Conservation (phyloP, 2,113 vertebrate genomes). For the Microtus montanus region DNA sequence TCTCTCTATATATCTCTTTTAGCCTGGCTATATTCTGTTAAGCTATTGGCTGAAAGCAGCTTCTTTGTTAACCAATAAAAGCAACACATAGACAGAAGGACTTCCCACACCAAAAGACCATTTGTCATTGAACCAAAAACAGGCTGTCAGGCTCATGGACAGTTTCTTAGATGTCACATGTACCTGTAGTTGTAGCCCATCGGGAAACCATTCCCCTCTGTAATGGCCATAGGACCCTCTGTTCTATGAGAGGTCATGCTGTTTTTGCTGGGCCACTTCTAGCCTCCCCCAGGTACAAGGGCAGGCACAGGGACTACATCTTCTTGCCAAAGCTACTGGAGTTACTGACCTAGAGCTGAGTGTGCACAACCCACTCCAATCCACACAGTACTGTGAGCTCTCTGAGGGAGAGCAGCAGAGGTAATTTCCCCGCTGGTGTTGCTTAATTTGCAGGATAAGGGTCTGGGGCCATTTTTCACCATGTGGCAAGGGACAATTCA, state of each 20-base stretch:
- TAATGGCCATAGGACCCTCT: neutral
- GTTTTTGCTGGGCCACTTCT: neutral
- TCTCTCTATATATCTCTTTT: too few relatives aligned
- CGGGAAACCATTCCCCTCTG: neutral
- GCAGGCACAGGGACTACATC: neutral
- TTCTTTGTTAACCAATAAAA: too few relatives aligned
- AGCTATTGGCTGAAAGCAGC: too few relatives aligned
- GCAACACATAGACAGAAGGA: too few relatives aligned
- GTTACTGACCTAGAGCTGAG: neutral
- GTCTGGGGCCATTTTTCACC: constrained; percentile 12
- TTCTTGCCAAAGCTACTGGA: neutral
- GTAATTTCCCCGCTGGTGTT: neutral
- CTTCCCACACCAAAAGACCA: neutral
- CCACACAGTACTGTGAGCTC: neutral
- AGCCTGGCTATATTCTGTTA: too few relatives aligned
- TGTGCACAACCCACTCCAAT: neutral
- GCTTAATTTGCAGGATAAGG: constrained; percentile 25
- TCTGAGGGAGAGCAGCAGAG: neutral
- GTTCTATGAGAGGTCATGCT: neutral
- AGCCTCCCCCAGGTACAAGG: neutral
- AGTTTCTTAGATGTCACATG: neutral
- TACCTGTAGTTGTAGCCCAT: neutral
- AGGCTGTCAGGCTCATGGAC: neutral
- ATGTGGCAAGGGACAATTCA: neutral
- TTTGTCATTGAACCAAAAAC: neutral